Percentiles rank a stretch among this genome's conserved stretches.
Conservation (phyloP, 2,888 invertebrate species). For the Andrena chrysosceles region DNA sequence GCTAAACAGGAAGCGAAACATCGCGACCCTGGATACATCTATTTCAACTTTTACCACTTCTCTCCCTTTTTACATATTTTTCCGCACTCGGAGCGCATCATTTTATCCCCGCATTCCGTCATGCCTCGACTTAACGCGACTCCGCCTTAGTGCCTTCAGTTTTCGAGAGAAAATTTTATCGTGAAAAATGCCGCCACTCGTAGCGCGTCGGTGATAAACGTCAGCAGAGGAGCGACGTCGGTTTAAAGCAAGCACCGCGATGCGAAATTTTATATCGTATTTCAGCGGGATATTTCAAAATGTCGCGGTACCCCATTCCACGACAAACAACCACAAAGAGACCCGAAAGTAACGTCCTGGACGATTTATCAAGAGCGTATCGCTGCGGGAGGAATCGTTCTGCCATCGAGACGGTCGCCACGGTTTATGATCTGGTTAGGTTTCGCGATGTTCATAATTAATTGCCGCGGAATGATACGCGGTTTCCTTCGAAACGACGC, state of each 20-base stretch:
- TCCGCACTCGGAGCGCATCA: conserved; percentile 17
- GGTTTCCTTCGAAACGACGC: not conserved
- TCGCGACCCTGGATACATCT: not conserved
- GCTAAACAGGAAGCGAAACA: conserved; percentile 12
- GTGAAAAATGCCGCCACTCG: conserved; percentile 33
- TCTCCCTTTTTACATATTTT: not conserved
- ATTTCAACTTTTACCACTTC: not conserved
- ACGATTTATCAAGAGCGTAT: not conserved
- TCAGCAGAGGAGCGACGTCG: conserved; percentile 4
- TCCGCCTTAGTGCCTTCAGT: not conserved
- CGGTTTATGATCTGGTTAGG: not conserved
- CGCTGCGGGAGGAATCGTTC: not conserved
- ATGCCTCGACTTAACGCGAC: not conserved
- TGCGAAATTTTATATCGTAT: conserved; percentile 1
- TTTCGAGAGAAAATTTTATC: conserved; percentile 16
- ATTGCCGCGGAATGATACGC: conserved; percentile 11
- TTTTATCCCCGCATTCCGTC: conserved; percentile 4
- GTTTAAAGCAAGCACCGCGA: not conserved
- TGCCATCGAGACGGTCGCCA: not conserved
- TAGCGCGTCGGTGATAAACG: conserved; percentile 11
- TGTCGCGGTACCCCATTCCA: not conserved
- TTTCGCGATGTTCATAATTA: conserved; percentile 21
- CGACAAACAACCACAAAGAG: not conserved
- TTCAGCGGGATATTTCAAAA: not conserved
- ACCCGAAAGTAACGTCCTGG: not conserved